Percentiles rank a stretch among this genome's conserved stretches.
These are phyloP conservation scores for Eutrigla gurnardus DNA, from an alignment of 2,797 vertebrate genomes.

Conservation along the genomic window DNA sequence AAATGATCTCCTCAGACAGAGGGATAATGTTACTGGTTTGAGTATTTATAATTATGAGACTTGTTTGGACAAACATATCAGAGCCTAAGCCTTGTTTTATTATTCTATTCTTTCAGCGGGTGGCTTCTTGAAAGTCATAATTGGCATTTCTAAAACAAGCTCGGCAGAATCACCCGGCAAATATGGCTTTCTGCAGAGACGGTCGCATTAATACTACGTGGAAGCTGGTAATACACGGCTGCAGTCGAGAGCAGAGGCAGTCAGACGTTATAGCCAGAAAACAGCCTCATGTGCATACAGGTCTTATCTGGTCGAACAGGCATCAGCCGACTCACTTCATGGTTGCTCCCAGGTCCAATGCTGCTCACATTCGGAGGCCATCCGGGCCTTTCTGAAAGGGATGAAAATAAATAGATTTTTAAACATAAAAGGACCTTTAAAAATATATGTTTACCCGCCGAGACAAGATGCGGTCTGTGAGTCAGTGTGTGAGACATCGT, in stretches of 20 bases:
- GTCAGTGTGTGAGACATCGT: no score
- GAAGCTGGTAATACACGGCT: neutral
- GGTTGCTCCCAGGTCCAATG: neutral
- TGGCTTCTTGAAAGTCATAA: conserved; percentile 12
- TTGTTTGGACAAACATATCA: conserved; percentile 13
- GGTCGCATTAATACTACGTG: neutral
- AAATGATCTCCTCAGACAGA: conserved; percentile 3
- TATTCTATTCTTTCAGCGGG: conserved; percentile 1
- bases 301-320: neutral
- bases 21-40: neutral
- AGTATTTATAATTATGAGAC: conserved; percentile 20
- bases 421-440: neutral
- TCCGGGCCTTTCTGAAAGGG: neutral
- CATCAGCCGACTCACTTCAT: neutral
- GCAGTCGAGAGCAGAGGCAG: neutral
- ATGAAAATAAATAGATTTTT: neutral
- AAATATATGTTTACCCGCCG: neutral
- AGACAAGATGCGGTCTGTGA: neutral
- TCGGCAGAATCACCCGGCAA: neutral
- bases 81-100: neutral
- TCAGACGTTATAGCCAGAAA: neutral
- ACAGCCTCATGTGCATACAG: neutral
- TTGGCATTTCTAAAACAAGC: conserved; percentile 19
- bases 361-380: neutral
- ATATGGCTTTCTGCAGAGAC: neutral